Evolutionary conservation across 2,888 invertebrate genomes (phyloP), one percentile per base, ranked within the genome.

Genomic region (Euspilapteryx auroguttella): DNA sequence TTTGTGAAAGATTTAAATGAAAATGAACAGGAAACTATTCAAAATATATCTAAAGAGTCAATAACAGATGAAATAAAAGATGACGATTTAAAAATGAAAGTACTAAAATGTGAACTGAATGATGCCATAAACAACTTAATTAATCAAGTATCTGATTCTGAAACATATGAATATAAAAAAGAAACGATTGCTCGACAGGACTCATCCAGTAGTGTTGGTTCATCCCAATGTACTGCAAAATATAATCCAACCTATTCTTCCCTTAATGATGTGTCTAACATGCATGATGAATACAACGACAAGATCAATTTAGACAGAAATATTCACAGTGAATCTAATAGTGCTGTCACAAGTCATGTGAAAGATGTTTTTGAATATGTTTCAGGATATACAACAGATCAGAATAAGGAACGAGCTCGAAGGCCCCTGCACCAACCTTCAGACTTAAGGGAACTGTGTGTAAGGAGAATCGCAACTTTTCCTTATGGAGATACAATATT

Each of bases 181-280:
- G 59, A 58, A 5, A 38, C 32, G 14, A 55, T 64, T 35, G 47
- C 55, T 25, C 79, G 82, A 29, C 80, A 79, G 54, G 79, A 81
- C 49, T 82, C 82, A 24, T 69, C 78, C 29, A 79, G 80, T 45
- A 81, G 81, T 44, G 73, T 80, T 41, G 78, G 79, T 49, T 85
- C 85, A 31, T 85, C 85, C 33, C 80, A 84, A 41, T 85, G 84
- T 51, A 87, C 87, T 15, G 84, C 83, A 34, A 83, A 83, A 49
- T 85, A 84, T 47, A 81, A 82, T 42, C 80, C 82, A 21, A 64
- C 64, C 33, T 66, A 61, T 45, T 79, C 81, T 28, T 83, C 83
- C 37, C 59, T 81, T 26, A 78, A 75, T 41, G 83, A 85, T 48
- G 71, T 83, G 28, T 65, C 76, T 43, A 79, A 79, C 41, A 58